Base-by-base conservation (phyloP, 64 coral and sea anemone genomes). In the Montipora efflorescens region DNA sequence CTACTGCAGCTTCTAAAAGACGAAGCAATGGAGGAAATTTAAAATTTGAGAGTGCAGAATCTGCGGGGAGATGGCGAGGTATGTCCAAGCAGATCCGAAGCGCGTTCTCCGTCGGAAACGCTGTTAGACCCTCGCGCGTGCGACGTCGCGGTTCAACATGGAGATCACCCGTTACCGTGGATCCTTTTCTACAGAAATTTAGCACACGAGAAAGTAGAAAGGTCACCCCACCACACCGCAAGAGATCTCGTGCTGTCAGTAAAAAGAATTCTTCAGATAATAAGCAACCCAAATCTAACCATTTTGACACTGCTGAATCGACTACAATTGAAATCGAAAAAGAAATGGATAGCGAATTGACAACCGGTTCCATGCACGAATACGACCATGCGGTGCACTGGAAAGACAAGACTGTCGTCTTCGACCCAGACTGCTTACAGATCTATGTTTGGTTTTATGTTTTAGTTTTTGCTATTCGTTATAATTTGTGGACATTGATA, bases 161-260 rank as follows among this genome's bases (percentile, higher is more conserved):
- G 82, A 94, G 87, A 82, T 92, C 91, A 3, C 81, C 78, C 18
- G 92, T 78, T 5, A 94, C 92, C 18, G 74, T 99, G 18, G 98
- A 99, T 57, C 98, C 98, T 20, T 99, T 99, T 88, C 78, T 99
- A 10, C 98, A 96, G 74, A 96, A 96, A 81, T 99, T 99, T 88
- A 99, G 98, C 77, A 99, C 98, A 1, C 76, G 98, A 43, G 98
- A 99, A 69, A 90, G 88, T 49, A 80, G 92, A 36, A 96, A 93
- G 75, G 59, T 68, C 28, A 90, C 77, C 18, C 89, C 89, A 3
- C 83, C 77, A 14, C 61, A 80, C 12, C 67, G 67, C 14, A 92
- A 74, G 48, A 77, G 36, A 59, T 67, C 66, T 69, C 22, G 75
- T 18, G 67, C 66, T 50, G 50, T 36, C 36, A 36, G 58, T 77